These are phyloP conservation scores for Drosophila willistoni DNA, from an alignment of 1,140 invertebrate genomes.

Conservation along the genomic window DNA sequence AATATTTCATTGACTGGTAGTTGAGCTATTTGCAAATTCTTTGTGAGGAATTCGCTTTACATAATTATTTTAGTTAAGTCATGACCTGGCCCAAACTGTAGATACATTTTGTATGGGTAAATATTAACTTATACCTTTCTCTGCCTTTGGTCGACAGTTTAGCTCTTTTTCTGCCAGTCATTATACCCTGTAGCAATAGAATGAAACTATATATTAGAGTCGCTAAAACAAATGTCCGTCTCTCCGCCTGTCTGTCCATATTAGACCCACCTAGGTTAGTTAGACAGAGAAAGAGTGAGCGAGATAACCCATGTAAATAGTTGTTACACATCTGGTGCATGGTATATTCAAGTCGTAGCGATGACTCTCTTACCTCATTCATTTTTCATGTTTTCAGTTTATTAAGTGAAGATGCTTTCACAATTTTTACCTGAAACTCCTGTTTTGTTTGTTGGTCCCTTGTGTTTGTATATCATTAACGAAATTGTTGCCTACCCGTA, in stretches of 20 bases:
- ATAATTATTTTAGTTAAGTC: slow-evolving; percentile 1
- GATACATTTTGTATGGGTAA: not conserved
- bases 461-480: slow-evolving; percentile 54
- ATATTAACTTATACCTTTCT: slow-evolving; percentile 4
- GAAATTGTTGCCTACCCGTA: slow-evolving; percentile 39
- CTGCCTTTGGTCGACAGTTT: not conserved
- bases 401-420: slow-evolving; percentile 1
- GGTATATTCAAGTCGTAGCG: too few relatives aligned
- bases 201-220: too few relatives aligned
- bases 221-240: too few relatives aligned
- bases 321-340: too few relatives aligned
- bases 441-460: slow-evolving; percentile 11
- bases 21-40: not conserved
- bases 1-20: not conserved
- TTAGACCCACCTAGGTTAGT: too few relatives aligned
- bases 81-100: slow-evolving; percentile 6
- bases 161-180: slow-evolving; percentile 22
- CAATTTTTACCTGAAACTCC: slow-evolving; percentile 20
- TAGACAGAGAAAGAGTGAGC: too few relatives aligned
- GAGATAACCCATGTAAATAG: too few relatives aligned
- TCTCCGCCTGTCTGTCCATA: too few relatives aligned
- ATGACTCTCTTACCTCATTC: not conserved
- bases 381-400: slow-evolving; percentile 41
- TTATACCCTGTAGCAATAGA: too few relatives aligned
- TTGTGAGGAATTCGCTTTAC: not conserved